Conservation (phyloP, 2,888 invertebrate genomes). For the Actias luna region DNA sequence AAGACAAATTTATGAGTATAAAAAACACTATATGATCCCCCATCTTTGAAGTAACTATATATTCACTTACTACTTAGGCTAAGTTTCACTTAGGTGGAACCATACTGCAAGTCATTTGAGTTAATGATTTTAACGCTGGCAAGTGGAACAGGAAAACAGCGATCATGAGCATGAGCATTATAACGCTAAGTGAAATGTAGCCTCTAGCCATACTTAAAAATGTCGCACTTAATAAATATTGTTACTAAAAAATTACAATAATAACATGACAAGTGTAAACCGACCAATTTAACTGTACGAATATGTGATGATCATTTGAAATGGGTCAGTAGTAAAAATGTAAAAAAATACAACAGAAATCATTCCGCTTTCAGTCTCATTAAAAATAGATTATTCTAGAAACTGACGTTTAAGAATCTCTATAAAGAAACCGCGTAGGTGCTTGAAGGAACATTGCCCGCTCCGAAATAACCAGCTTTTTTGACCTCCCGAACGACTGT, state of each 20-base stretch:
- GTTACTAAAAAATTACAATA: not conserved
- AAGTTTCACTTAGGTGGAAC: too few species aligned
- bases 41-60: too few species aligned
- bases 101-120: too few species aligned
- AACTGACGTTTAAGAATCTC: constrained; percentile 26
- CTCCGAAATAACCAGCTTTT: constrained; percentile 31
- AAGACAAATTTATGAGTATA: too few species aligned
- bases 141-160: too few species aligned
- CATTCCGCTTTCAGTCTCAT: constrained; percentile 14
- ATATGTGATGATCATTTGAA: not conserved
- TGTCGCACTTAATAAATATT: not conserved
- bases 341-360: constrained; percentile 12
- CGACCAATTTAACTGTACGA: not conserved
- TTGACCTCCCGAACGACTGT: constrained; percentile 32
- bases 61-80: too few species aligned
- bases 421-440: constrained; percentile 40
- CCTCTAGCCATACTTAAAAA: not conserved
- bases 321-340: constrained; percentile 19
- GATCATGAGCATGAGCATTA: too few species aligned
- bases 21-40: too few species aligned
- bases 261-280: not conserved
- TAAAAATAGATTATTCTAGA: constrained; percentile 33
- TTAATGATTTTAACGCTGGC: too few species aligned
- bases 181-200: too few species aligned
- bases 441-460: constrained; percentile 59